These are phyloP conservation scores for Carcina quercana DNA, from an alignment of 2,888 invertebrate genomes.

Conservation along the genomic window DNA sequence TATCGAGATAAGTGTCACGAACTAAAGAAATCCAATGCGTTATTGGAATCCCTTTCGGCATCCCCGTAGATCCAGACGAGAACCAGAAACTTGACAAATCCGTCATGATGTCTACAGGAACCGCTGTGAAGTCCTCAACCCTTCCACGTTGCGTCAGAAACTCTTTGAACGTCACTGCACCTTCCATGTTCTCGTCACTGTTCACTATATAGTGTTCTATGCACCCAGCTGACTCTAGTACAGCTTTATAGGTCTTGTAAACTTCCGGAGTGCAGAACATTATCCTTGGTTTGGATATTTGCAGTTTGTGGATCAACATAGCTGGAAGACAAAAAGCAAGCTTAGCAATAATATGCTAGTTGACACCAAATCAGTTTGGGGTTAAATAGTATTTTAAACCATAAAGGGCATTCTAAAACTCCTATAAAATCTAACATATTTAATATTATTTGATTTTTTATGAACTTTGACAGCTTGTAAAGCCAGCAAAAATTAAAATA, in stretches of 20 bases:
- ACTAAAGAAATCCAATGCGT: too few species aligned
- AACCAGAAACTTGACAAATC: slow-evolving; percentile 21
- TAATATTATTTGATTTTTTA: too few species aligned
- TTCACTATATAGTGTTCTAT: slow-evolving; percentile 20
- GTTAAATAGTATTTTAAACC: too few species aligned
- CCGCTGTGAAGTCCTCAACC: slow-evolving; percentile 19
- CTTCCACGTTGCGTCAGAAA: slow-evolving; percentile 16
- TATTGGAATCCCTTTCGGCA: slow-evolving; percentile 28
- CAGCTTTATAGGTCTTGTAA: slow-evolving; percentile 15
- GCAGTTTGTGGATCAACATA: slow-evolving; percentile 20
- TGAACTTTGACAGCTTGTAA: too few species aligned
- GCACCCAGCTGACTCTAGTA: slow-evolving; percentile 6
- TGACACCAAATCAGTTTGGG: too few species aligned
- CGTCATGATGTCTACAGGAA: slow-evolving; percentile 22
- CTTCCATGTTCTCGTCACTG: slow-evolving; percentile 11
- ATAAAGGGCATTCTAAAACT: too few species aligned
- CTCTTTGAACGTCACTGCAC: slow-evolving; percentile 15
- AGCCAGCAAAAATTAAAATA: too few species aligned
- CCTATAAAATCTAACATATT: too few species aligned
- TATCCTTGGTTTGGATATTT: slow-evolving; percentile 23
- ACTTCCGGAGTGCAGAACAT: slow-evolving; percentile 25
- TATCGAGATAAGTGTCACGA: too few species aligned
- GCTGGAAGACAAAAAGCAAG: too few species aligned
- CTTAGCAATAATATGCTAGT: too few species aligned
- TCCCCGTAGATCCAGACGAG: slow-evolving; percentile 32